Base-by-base conservation (phyloP, 1,140 invertebrate genomes). In the Ceratina calcarata region DNA sequence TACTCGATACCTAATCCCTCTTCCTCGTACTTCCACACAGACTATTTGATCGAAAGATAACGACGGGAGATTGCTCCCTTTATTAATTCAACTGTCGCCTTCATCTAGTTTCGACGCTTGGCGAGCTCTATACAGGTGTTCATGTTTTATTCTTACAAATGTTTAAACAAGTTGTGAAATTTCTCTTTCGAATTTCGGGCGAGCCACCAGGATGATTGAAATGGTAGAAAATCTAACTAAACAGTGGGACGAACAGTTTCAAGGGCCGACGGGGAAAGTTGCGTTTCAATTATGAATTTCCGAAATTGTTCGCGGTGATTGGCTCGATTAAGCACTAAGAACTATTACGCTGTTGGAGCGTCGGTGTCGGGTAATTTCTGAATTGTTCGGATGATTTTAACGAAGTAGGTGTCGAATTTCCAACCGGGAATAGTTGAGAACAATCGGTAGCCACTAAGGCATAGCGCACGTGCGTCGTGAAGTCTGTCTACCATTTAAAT, bases 1-100 rank as follows among this genome's bases (percentile, higher is more conserved):
- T 45, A 70, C 69, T 78, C 22, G 55, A 81, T 75, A 53, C 32
- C 60, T 70, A 66, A 85, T 83, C 58, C n/a, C 78, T 27, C 27
- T 32, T 24, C 45, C 55, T 45, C 45, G 69, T 27, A 7, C 2
- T 4, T 6, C 62, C 16, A 6, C 20, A 27, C 73, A 58, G 51
- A 75, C 73, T 60, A 72, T 72, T 61, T n/a, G 37, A 76, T 61
- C 66, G 22, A 4, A 8, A 51, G 75, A 77, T 72, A 72, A 45
- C 24, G 27, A n/a, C 15, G 7, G 22, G 0, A 16, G 51, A 53
- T 16, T 53, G 20, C 37, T 60, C 45, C 55, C 67, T 71, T 78
- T 78, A 78, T 78, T 78, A 61, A 78, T 78, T 78, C 66, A 71
- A 24, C 45, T 15, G 6, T 37, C 8, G 15, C 58, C 24, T 62